phyloP scores from a whole-genome alignment of 2,888 invertebrate genomes.

The Odontomyia ornata region DNA sequence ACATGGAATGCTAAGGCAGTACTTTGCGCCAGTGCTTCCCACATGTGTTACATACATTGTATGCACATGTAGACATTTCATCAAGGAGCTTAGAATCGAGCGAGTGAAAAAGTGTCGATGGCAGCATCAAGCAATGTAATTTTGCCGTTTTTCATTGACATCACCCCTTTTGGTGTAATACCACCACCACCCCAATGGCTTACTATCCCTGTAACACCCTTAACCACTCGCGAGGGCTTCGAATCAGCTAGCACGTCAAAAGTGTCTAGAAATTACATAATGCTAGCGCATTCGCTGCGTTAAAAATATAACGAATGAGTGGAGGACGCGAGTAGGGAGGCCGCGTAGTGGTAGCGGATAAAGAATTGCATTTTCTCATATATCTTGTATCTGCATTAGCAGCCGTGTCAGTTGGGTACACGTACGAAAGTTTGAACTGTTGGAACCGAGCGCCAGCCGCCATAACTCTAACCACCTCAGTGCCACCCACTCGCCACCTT shows the following conservation, averaged over 20 bases:
- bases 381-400: not conserved
- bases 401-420: too few species aligned
- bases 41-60: constrained; percentile 3
- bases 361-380: constrained; percentile 24
- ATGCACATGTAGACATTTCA: constrained; percentile 21
- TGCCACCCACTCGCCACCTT: constrained; percentile 1
- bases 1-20: constrained; percentile 13
- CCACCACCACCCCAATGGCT: not conserved
- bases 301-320: constrained; percentile 8
- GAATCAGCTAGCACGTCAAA: constrained; percentile 35
- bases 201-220: not conserved
- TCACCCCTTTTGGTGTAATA: not conserved
- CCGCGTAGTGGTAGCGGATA: constrained; percentile 4
- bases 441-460: too few species aligned
- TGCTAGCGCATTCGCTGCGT: constrained; percentile 31
- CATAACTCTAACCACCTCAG: constrained; percentile 2
- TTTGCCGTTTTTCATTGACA: constrained; percentile 30
- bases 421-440: too few species aligned
- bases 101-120: constrained; percentile 31
- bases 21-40: constrained; percentile 30
- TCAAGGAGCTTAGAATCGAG: constrained; percentile 1
- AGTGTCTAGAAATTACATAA: constrained; percentile 38
- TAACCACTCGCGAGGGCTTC: not conserved
- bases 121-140: constrained; percentile 37
- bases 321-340: not conserved